These are phyloP conservation scores for Argyrosomus regius DNA, from an alignment of 2,797 vertebrate species.

Conservation along the genomic window DNA sequence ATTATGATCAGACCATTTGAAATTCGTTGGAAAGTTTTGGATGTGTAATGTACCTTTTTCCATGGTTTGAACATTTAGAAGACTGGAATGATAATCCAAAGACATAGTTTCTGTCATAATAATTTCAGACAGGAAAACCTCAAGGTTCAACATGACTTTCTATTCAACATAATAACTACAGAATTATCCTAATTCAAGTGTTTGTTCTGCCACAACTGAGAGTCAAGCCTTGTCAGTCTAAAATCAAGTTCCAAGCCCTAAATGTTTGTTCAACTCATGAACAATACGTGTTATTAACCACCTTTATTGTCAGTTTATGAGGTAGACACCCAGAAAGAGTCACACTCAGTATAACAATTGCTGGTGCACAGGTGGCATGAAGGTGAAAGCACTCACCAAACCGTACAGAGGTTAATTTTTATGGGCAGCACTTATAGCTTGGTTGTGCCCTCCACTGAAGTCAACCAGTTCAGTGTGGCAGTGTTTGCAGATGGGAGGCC, in stretches of 20 bases:
- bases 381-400: background rate
- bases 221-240: conserved; percentile 20
- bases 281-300: background rate
- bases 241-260: background rate
- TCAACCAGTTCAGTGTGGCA: background rate
- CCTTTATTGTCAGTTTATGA: background rate
- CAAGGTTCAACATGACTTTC: background rate
- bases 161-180: conserved; percentile 3
- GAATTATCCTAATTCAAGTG: conserved; percentile 13
- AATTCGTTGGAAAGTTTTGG: background rate
- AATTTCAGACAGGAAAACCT: background rate
- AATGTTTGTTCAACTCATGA: conserved; percentile 5
- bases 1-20: background rate
- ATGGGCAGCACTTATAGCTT: background rate
- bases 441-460: background rate
- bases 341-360: background rate
- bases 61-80: background rate
- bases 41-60: background rate
- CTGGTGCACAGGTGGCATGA: background rate
- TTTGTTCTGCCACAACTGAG: conserved; percentile 21
- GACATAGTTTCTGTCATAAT: background rate
- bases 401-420: background rate
- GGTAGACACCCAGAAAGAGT: background rate
- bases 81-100: background rate
- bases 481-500: background rate